Evolutionary conservation across 2,113 vertebrate genomes (phyloP).

Genomic region (Dunckerocampus dactyliophorus): DNA sequence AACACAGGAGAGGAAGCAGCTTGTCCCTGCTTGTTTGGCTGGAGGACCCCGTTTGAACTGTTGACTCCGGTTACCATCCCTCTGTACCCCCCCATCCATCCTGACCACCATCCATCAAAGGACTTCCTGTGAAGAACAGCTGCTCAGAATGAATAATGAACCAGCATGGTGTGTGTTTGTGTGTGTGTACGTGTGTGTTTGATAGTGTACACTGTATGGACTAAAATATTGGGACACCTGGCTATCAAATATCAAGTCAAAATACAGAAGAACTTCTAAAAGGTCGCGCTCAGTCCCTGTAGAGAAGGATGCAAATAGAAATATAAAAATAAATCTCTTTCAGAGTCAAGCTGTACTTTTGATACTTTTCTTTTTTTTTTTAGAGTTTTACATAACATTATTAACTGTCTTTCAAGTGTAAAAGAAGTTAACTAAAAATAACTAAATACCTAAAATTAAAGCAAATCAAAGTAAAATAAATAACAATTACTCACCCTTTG

Average conservation of each 20-base stretch:
- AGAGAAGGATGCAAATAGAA: not conserved
- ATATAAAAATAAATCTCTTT: too few species aligned
- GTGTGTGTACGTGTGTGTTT: conserved; percentile 8
- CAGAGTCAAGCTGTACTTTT: too few species aligned
- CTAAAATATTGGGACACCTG: conserved; percentile 1
- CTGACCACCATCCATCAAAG: conserved; percentile 55
- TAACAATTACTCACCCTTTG: too few species aligned
- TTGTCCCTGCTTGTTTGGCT: conserved; percentile 39
- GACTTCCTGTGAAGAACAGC: conserved; percentile 63
- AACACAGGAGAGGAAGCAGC: conserved; percentile 11
- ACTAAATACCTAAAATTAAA: too few species aligned
- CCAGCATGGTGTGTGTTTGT: conserved; percentile 25
- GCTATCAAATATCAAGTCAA: too few species aligned
- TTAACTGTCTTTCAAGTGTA: too few species aligned
- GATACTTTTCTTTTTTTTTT: too few species aligned
- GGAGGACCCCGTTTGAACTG: conserved; percentile 55
- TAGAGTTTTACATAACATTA: too few species aligned
- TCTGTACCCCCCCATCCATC: not conserved
- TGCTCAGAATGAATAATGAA: conserved; percentile 64
- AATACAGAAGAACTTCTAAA: not conserved
- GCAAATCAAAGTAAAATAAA: too few species aligned
- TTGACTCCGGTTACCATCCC: conserved; percentile 40
- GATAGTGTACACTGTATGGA: not conserved
- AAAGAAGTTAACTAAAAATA: too few species aligned
- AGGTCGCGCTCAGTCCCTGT: not conserved